These are phyloP conservation scores for Mormyrus proboscirostris DNA, from an alignment of 2,797 vertebrate genomes.

Conservation along the genomic window DNA sequence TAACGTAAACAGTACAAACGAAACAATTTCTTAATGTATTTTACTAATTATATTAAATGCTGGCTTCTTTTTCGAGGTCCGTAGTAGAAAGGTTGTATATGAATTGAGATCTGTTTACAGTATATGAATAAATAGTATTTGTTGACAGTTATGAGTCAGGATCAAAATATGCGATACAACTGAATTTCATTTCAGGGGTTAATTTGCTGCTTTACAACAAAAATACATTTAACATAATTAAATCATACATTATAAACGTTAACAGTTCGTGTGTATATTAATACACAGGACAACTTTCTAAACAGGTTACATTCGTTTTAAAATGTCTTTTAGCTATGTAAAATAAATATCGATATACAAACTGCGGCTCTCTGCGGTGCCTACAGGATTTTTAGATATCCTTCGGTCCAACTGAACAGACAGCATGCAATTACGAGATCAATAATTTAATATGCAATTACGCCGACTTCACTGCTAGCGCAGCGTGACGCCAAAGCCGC, in stretches of 20 bases:
- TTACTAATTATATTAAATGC: not conserved
- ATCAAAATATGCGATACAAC: not conserved
- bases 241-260: not conserved
- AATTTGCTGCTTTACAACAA: not conserved
- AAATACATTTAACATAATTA: not conserved
- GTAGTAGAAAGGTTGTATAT: not conserved
- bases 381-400: not conserved
- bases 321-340: not conserved
- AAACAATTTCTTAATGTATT: not conserved
- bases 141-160: not conserved
- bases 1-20: not conserved
- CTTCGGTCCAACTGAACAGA: not conserved
- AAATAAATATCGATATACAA: not conserved
- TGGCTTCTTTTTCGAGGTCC: not conserved
- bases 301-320: not conserved
- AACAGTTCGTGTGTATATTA: not conserved
- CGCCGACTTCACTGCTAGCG: not conserved
- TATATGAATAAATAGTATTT: not conserved
- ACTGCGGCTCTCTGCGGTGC: not conserved
- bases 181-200: not conserved
- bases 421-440: constrained; percentile 8
- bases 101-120: not conserved
- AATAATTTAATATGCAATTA: constrained; percentile 15
- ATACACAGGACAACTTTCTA: not conserved
- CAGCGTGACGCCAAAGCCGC: not conserved